Conservation (phyloP, 2,888 invertebrate species). For the Thera britannica region DNA sequence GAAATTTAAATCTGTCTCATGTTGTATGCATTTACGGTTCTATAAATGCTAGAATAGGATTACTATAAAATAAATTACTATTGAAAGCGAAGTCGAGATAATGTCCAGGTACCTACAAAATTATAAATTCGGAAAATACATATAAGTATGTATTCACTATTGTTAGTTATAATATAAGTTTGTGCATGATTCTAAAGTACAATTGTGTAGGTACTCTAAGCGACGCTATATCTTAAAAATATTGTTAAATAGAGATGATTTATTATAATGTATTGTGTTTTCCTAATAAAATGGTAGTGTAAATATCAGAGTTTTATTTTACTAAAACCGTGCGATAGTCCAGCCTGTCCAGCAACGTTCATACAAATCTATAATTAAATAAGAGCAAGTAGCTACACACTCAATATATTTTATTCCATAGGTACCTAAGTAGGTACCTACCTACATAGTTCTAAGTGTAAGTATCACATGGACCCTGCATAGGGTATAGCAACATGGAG, state of each 20-base stretch:
- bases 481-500: no score
- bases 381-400: no score
- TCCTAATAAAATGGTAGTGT: no score
- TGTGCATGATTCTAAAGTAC: slow-evolving; percentile 74
- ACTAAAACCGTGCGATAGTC: no score
- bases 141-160: slow-evolving; percentile 54
- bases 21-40: neutral
- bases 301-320: no score
- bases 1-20: no score
- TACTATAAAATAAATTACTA: neutral
- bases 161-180: slow-evolving; percentile 52
- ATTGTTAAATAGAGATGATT: slow-evolving; percentile 76
- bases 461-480: no score
- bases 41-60: slow-evolving; percentile 14
- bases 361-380: no score
- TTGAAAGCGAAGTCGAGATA: slow-evolving; percentile 45
- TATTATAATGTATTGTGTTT: slow-evolving; percentile 43
- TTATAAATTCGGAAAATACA: slow-evolving; percentile 45
- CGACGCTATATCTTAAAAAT: slow-evolving; percentile 65
- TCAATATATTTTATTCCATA: no score
- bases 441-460: no score
- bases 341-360: no score
- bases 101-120: slow-evolving; percentile 54
- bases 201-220: slow-evolving; percentile 57
- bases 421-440: no score